Percentiles rank a stretch among this genome's conserved stretches.
phyloP scores from a whole-genome alignment of 1,140 invertebrate genomes.

The honey bee (Apis mellifera) region Amel_HAv3.1 CM009935.2:7965001-7965500 shows the following conservation, averaged over 20 bases:
- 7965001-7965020: background rate
- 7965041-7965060: too few relatives aligned
- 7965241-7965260: too few relatives aligned
- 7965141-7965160: too few relatives aligned
- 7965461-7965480: conserved; percentile 71
- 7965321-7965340: conserved; percentile 81
- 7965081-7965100: too few relatives aligned
- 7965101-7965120: too few relatives aligned
- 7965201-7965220: too few relatives aligned
- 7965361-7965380: conserved; percentile 80
- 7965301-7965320: conserved; percentile 66
- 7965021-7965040: conserved; percentile 1
- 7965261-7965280: conserved; percentile 1
- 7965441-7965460: conserved; percentile 45
- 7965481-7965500: conserved; percentile 81
- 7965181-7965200: too few relatives aligned
- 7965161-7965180: too few relatives aligned
- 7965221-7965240: too few relatives aligned
- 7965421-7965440: conserved; percentile 54
- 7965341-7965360: conserved; percentile 77
- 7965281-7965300: background rate
- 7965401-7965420: conserved; percentile 58
- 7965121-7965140: too few relatives aligned
- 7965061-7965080: too few relatives aligned
- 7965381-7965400: conserved; percentile 68